Base-by-base conservation (phyloP, 2,113 vertebrate genomes). In the Anolis carolinensis region DNA sequence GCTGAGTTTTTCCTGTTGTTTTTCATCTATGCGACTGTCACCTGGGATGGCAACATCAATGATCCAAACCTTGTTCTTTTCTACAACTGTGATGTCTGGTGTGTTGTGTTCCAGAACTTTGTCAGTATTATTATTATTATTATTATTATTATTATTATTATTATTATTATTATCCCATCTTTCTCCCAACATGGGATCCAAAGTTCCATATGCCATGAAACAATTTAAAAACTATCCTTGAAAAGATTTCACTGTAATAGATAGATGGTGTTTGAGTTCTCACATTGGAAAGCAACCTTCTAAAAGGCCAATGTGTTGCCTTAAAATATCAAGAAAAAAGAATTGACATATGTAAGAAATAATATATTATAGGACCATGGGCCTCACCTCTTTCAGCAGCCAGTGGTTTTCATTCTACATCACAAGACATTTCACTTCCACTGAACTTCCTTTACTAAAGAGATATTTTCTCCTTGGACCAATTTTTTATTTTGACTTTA, bases 321-420 rank as follows among this genome's bases (percentile, higher is more conserved):
- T 77, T 52, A 77, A 52, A 27, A n/a, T 77, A 52, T 52, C 20
- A 52, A 77, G 74, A 76, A 30, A 27, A 76, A 16, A 76, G 48
- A 4, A 27, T 30, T 32, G 39, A 30, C 2, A 68, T 52, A 11
- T 5, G 30, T 16, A 4, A n/a, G 11, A 68, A 44, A 81, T 5
- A 25, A 8, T 23, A 11, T 81, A 9, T 67, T 52, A 44, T 67
- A 7, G 62, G 11, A 0, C n/a, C 68, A 0, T 0, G 9, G 8
- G 2, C 86, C 1, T 13, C 85, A 68, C 85, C 85, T 3, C 3
- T 44, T 70, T 25, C 2, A 90, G 23, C 0, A 78, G 0, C 59
- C 59, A 50, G 13, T 65, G 70, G 36, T 13, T 86, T 70, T 23
- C 65, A 8, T 76, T 88, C 4, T 79, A 13, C 76, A 89, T 0